phyloP scores from a whole-genome alignment of 1,140 invertebrate species.

The Antheraea pernyi region DNA sequence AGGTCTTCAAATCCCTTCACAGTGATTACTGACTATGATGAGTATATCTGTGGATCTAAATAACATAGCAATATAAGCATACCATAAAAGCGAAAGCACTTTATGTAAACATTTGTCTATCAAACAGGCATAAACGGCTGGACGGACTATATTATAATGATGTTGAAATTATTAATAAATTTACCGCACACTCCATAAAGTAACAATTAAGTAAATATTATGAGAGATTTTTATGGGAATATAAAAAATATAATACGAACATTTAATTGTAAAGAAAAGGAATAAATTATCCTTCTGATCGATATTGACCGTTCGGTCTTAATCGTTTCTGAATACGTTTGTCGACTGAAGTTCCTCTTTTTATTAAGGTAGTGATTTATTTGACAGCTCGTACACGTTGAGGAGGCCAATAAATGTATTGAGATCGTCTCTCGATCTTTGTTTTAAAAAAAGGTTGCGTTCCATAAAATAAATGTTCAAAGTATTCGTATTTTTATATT shows the following conservation, averaged over 20 bases:
- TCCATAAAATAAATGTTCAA: not conserved
- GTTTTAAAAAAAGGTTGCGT: slow-evolving; percentile 42
- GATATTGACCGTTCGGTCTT: slow-evolving; percentile 24
- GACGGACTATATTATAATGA: not conserved
- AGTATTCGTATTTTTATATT: not conserved
- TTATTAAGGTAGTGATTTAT: slow-evolving; percentile 69
- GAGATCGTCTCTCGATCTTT: slow-evolving; percentile 54
- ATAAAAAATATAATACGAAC: not conserved
- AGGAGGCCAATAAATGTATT: slow-evolving; percentile 58
- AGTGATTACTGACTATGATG: too few species aligned
- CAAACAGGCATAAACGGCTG: too few species aligned
- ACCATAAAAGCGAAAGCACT: too few species aligned
- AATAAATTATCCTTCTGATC: slow-evolving; percentile 19
- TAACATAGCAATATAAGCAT: too few species aligned
- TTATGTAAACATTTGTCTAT: too few species aligned
- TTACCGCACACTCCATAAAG: not conserved
- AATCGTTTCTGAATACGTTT: slow-evolving; percentile 40
- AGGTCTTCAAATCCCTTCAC: too few species aligned
- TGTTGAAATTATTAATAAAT: not conserved
- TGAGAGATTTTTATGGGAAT: not conserved
- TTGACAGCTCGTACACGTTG: slow-evolving; percentile 47
- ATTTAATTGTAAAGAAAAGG: slow-evolving; percentile 17
- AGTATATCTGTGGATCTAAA: too few species aligned
- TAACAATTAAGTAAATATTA: not conserved
- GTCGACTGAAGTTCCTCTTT: slow-evolving; percentile 36